Evolutionary conservation across 2,888 invertebrate species (phyloP).

Genomic region (Drosophila emarginata): DNA sequence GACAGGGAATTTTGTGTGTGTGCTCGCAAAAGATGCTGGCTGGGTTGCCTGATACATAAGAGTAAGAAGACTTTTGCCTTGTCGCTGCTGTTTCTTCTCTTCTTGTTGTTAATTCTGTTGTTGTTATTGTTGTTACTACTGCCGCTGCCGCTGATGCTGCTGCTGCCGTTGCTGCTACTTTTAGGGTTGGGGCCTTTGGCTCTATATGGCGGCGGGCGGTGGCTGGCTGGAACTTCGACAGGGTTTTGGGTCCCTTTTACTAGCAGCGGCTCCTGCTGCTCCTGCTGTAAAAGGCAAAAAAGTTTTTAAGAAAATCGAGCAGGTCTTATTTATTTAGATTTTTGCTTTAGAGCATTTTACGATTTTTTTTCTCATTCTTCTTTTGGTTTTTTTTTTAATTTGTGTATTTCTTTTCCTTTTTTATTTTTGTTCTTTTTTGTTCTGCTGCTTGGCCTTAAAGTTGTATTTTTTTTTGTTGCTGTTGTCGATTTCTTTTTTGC

Average conservation of each 20-base stretch:
- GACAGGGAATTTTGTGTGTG: conserved; percentile 64
- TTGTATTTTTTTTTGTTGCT: conserved; percentile 27
- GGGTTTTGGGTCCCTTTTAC: background rate
- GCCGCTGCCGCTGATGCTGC: conserved; percentile 19
- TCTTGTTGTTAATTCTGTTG: conserved; percentile 35
- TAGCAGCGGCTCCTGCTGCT: conserved; percentile 15
- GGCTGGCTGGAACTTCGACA: conserved; percentile 20
- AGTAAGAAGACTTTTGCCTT: conserved; percentile 57
- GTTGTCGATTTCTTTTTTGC: conserved; percentile 61
- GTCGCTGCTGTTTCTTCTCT: conserved; percentile 40
- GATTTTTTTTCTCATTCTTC: conserved; percentile 35
- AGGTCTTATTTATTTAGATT: conserved; percentile 69
- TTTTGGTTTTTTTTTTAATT: conserved; percentile 27
- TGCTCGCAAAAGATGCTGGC: conserved; percentile 60
- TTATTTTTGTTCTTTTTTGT: conserved; percentile 41
- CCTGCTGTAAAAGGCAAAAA: conserved; percentile 48
- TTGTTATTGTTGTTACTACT: conserved; percentile 19
- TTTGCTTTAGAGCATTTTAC: conserved; percentile 38
- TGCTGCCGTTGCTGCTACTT: background rate
- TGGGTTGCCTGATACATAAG: conserved; percentile 42
- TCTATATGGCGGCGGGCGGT: conserved; percentile 40
- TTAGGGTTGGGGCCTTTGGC: conserved; percentile 37
- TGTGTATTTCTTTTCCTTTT: conserved; percentile 1
- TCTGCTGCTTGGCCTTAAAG: conserved; percentile 50
- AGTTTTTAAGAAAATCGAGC: conserved; percentile 68